Percentiles rank a stretch among this genome's conserved stretches.
These are phyloP conservation scores for Microplitis demolitor DNA, from an alignment of 1,140 invertebrate genomes.

Conservation along the genomic window DNA sequence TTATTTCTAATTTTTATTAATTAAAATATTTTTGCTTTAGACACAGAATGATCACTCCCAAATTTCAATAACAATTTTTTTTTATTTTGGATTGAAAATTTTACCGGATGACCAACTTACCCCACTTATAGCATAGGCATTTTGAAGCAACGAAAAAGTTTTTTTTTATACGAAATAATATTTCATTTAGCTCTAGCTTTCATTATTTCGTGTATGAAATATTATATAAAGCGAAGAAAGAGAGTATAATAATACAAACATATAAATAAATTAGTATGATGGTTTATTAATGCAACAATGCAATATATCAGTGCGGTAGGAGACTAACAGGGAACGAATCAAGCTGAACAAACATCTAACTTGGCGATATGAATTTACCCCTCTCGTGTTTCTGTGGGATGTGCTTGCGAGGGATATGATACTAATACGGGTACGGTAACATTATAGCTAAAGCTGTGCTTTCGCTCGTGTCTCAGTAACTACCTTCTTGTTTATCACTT, in stretches of 20 bases:
- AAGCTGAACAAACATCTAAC: constrained; percentile 62
- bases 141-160: too few relatives aligned
- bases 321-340: constrained; percentile 51
- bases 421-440: neutral
- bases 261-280: too few relatives aligned
- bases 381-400: constrained; percentile 19
- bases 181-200: too few relatives aligned
- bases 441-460: neutral
- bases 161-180: too few relatives aligned
- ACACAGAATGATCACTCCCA: too few relatives aligned
- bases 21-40: neutral
- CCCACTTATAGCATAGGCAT: too few relatives aligned
- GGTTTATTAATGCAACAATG: constrained; percentile 20
- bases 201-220: too few relatives aligned
- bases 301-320: constrained; percentile 22
- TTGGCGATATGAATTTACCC: constrained; percentile 54
- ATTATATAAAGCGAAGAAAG: too few relatives aligned
- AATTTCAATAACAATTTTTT: too few relatives aligned
- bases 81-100: too few relatives aligned
- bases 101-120: too few relatives aligned
- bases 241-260: too few relatives aligned
- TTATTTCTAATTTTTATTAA: neutral
- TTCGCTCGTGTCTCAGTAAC: neutral
- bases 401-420: neutral
- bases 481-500: neutral